Base-by-base conservation (phyloP, 2,113 vertebrate genomes). In the Myanophis thanlyinensis region DNA sequence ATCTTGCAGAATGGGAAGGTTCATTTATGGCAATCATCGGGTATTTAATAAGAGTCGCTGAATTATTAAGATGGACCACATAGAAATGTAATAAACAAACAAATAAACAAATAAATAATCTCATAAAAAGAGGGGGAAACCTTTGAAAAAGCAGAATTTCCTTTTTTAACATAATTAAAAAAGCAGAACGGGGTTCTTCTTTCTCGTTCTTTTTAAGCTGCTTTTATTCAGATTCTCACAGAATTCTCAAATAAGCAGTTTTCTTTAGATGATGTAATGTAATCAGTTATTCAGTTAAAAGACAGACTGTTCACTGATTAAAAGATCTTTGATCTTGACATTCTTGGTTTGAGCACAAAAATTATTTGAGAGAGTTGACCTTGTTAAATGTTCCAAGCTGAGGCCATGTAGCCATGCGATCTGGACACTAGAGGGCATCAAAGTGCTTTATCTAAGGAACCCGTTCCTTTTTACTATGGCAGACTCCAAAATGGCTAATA, bases 401-500 rank as follows among this genome's bases (percentile, higher is more conserved):
- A 56, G 88, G 10, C 12, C 20, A 23, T 62, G 67, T 73, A 85
- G 7, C 35, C 20, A 25, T 54, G 11, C 47, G n/a, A 49, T 86
- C 4, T 30, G 23, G 53, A 40, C 92, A 90, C 88, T 51, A 90
- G 92, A 93, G 92, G 92, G 80, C 92, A 93, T n/a, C 10, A 47
- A 93, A 90, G 92, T 1, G 92, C 92, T 93, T 93, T 47, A 40
- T 27, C 46, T 90, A 20, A 59, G 56, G 47, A 90, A 89, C n/a
- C 18, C 9, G n/a, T 13, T 85, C 52, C 44, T 30, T 87, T 59
- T 54, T 53, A 27, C 56, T n/a, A 67, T 85, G 85, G 73, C 92
- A 89, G 53, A 27, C n/a, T 85, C 92, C 46, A 89, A 51, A 86
- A 92, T 30, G 67, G 27, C 87, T 92, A 92, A 92, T 92, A 92